Percentiles rank a stretch among this genome's conserved stretches.
phyloP scores from a whole-genome alignment of 2,888 invertebrate genomes.

The Beris chalybata region DNA sequence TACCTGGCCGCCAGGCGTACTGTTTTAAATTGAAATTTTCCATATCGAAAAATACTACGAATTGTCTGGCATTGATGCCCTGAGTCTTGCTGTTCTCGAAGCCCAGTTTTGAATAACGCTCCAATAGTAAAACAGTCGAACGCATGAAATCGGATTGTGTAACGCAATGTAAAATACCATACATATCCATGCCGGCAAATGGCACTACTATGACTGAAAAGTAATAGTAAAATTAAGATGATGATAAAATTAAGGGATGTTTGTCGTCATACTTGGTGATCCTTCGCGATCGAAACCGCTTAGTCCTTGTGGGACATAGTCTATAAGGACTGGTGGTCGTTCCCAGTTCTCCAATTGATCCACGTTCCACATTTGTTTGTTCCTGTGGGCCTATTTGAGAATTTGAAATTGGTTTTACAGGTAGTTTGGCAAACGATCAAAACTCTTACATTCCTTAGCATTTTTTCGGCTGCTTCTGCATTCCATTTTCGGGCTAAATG shows the following conservation, averaged over 20 bases:
- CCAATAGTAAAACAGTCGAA: conserved; percentile 68
- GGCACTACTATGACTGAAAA: conserved; percentile 74
- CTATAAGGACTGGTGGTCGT: conserved; percentile 68
- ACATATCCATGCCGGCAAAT: conserved; percentile 78
- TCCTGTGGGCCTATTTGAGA: conserved; percentile 41
- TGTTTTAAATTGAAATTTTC: conserved; percentile 76
- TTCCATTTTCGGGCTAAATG: conserved; percentile 85
- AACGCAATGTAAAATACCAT: conserved; percentile 76
- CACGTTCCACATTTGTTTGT: conserved; percentile 63
- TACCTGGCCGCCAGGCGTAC: conserved; percentile 84
- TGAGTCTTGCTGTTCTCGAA: conserved; percentile 63
- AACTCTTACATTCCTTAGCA: conserved; percentile 77
- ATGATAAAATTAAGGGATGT: conserved; percentile 5
- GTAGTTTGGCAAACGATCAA: not conserved
- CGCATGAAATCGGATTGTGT: conserved; percentile 73
- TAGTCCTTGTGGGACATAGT: conserved; percentile 77
- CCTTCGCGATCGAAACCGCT: conserved; percentile 83
- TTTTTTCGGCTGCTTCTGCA: conserved; percentile 84
- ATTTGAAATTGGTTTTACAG: not conserved
- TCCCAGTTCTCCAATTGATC: conserved; percentile 72
- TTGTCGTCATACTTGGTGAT: conserved; percentile 60
- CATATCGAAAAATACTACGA: conserved; percentile 75
- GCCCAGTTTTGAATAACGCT: conserved; percentile 65
- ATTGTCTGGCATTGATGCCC: conserved; percentile 67
- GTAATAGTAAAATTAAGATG: conserved; percentile 7